Evolutionary conservation across 1,140 invertebrate genomes (phyloP), one percentile per base, ranked within the genome.

Genomic region (Cephus cinctus): DNA sequence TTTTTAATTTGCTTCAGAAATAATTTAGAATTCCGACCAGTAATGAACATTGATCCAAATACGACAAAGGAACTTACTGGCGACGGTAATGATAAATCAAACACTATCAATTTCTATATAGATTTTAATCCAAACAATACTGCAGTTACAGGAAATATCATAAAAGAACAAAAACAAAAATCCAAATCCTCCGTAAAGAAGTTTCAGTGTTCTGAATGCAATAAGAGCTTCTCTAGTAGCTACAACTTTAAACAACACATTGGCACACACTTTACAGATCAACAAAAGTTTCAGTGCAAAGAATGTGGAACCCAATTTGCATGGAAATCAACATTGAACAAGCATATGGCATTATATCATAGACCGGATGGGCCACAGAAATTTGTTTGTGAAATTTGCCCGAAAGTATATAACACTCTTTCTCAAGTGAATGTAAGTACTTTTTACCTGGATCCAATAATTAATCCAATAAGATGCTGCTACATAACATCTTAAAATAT

Each of bases 281-380:
- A 73, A 16, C 70, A 74, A 43, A 68, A 71, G 19, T 73, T 69
- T 43, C 61, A 68, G n/a, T 74, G 71, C 36, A 67, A 71, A 36
- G 61, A 71, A 12, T 74, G 71, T 39, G 61, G 59, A 2, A 49
- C 64, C 31, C 66, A 63, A 0, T 74, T 74, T 16, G 71, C 71
- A 2, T 74, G 71, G 71, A 74, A 73, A 41, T 71, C 70, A 3
- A 74, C 71, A 0, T 44, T 74, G 18, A 74, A 73, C 18, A 74
- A 74, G 48, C 71, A 74, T 35, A 59, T 71, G 1, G 57, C 63
- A 6, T 67, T 54, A 6, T 65, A 61, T 50, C 71, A 74, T 35
- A 59, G 67, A 19, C 56, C 54, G 1, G 63, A 71, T 31, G 63
- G 64, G 16, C 69, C 63, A 2, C 63, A 69, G 19, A 71, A 68